Conservation (phyloP, 2,797 vertebrate species). For the Brachyrhaphis roseni region DNA sequence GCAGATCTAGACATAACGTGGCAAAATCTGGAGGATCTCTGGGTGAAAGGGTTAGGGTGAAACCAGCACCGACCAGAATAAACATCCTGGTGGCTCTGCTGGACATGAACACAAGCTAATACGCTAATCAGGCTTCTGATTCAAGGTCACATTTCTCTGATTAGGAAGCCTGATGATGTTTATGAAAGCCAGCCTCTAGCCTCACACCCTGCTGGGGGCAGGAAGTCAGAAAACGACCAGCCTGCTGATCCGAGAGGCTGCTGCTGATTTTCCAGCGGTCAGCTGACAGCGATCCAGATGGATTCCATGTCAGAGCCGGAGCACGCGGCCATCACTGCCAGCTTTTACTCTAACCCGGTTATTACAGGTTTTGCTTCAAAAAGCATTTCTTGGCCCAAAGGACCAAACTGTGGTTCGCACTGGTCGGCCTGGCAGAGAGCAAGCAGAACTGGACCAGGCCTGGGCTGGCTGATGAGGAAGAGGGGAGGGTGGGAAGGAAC, state of each 20-base stretch:
- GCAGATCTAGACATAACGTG: background rate
- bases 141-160: background rate
- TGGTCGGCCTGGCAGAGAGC: background rate
- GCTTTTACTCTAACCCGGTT: background rate
- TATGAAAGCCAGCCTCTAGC: background rate
- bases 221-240: background rate
- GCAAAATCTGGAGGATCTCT: background rate
- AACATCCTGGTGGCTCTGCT: background rate
- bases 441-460: background rate
- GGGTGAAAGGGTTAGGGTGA: background rate
- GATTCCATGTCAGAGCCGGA: slow-evolving; percentile 9
- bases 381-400: background rate
- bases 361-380: background rate
- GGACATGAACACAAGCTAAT: background rate
- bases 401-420: background rate
- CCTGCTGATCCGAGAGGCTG: slow-evolving; percentile 3
- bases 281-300: background rate
- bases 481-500: slow-evolving; percentile 38
- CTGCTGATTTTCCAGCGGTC: background rate
- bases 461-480: slow-evolving; percentile 1
- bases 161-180: background rate
- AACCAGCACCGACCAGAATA: background rate
- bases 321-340: background rate
- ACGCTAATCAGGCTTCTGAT: background rate
- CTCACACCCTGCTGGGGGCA: background rate